Evolutionary conservation across 2,797 vertebrate species (phyloP).

Genomic region (Tragopan temminckii): DNA sequence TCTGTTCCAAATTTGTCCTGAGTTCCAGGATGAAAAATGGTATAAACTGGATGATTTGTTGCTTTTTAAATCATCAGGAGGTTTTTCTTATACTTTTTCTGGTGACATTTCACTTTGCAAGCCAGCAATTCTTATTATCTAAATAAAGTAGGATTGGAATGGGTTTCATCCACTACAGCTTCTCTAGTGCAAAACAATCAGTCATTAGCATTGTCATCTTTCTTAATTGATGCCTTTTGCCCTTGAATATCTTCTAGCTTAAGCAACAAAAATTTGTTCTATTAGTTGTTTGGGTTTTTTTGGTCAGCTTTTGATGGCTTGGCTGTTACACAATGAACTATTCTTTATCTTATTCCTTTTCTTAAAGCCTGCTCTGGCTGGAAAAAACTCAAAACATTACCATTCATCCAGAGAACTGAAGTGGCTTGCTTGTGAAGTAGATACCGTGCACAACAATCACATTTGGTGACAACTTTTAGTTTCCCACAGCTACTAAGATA

Average conservation of each 20-base stretch:
- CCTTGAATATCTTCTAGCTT: neutral
- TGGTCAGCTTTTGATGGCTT: neutral
- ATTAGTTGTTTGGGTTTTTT: neutral
- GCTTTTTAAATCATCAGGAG: neutral
- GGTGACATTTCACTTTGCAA: neutral
- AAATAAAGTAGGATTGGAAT: neutral
- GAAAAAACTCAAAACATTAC: neutral
- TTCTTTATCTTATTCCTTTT: neutral
- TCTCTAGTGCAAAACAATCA: neutral
- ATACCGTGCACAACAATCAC: neutral
- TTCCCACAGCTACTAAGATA: neutral
- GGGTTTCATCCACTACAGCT: neutral
- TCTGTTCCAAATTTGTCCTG: neutral
- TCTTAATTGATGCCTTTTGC: constrained; percentile 14
- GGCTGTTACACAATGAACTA: neutral
- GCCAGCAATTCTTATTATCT: neutral
- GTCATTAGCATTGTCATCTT: constrained; percentile 4
- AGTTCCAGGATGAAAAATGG: neutral
- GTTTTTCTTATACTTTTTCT: neutral
- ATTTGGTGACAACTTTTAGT: neutral
- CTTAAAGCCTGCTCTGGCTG: neutral
- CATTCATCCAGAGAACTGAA: neutral
- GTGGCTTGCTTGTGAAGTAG: neutral
- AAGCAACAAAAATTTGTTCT: neutral
- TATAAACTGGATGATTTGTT: neutral